Conservation (phyloP, 2,797 vertebrate species). For the Tapirus indicus region DNA sequence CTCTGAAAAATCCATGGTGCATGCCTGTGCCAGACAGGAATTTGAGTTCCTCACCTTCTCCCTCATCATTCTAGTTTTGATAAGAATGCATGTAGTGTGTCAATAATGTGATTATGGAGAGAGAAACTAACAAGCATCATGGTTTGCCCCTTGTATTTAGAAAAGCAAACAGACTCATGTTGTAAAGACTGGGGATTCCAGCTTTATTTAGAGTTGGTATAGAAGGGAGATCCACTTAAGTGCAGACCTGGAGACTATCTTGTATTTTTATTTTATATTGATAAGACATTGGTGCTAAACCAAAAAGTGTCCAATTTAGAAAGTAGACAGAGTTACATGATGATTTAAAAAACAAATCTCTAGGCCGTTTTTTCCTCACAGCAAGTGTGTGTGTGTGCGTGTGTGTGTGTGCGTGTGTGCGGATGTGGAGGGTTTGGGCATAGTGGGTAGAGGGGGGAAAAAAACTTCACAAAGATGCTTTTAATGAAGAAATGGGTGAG, state of each 20-base stretch:
- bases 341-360: constrained; percentile 43
- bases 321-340: constrained; percentile 54
- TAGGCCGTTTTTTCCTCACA: constrained; percentile 61
- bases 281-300: constrained; percentile 19
- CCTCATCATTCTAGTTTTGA: not conserved
- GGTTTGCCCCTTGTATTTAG: constrained; percentile 42
- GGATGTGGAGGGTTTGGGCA: not conserved
- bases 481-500: constrained; percentile 81
- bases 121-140: constrained; percentile 16
- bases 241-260: not conserved
- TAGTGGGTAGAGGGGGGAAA: not conserved
- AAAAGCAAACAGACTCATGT: constrained; percentile 41
- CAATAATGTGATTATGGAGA: not conserved
- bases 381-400: not conserved
- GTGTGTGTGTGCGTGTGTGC: not conserved
- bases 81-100: not conserved
- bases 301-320: constrained; percentile 48
- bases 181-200: constrained; percentile 68
- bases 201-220: constrained; percentile 2
- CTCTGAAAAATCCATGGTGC: constrained; percentile 1
- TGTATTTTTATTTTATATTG: constrained; percentile 62
- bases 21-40: not conserved
- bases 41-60: not conserved
- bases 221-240: not conserved
- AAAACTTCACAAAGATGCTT: constrained; percentile 62